Percentiles rank a stretch among this genome's conserved stretches.
Conservation (phyloP, 2,113 vertebrate species). For the Hippoglossus stenolepis region DNA sequence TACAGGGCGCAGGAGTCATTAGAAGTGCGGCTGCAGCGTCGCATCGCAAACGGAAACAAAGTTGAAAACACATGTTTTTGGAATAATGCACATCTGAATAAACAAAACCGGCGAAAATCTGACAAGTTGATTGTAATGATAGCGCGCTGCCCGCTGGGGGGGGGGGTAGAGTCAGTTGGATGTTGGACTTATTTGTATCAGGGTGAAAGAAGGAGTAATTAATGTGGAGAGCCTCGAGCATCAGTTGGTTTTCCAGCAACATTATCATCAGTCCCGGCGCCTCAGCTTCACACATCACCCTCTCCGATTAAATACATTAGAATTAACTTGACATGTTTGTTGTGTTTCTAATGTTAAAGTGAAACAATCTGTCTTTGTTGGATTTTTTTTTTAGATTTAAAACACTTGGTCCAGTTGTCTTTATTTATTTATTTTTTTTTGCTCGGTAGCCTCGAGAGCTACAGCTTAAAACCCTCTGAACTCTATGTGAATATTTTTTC, state of each 20-base stretch:
- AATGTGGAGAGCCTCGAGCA: constrained; percentile 56
- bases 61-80: constrained; percentile 74
- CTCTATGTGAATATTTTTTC: constrained; percentile 30
- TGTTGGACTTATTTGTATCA: constrained; percentile 29
- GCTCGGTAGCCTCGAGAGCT: constrained; percentile 14
- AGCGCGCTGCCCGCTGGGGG: constrained; percentile 34
- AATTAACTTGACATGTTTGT: constrained; percentile 32
- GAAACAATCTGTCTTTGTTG: not conserved
- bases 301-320: constrained; percentile 4
- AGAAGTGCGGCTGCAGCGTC: constrained; percentile 39
- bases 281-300: constrained; percentile 10
- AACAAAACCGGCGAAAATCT: constrained; percentile 64
- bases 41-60: constrained; percentile 61
- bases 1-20: constrained; percentile 77
- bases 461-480: constrained; percentile 2
- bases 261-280: constrained; percentile 37
- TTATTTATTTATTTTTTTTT: too few relatives aligned
- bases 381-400: not conserved
- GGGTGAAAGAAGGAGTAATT: constrained; percentile 66
- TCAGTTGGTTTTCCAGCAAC: constrained; percentile 39
- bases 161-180: constrained; percentile 45
- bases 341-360: constrained; percentile 3
- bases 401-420: constrained; percentile 5
- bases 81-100: constrained; percentile 67
- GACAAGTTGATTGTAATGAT: constrained; percentile 77